These are phyloP conservation scores for Polyploca ridens DNA, from an alignment of 2,888 invertebrate genomes.

Conservation along the genomic window DNA sequence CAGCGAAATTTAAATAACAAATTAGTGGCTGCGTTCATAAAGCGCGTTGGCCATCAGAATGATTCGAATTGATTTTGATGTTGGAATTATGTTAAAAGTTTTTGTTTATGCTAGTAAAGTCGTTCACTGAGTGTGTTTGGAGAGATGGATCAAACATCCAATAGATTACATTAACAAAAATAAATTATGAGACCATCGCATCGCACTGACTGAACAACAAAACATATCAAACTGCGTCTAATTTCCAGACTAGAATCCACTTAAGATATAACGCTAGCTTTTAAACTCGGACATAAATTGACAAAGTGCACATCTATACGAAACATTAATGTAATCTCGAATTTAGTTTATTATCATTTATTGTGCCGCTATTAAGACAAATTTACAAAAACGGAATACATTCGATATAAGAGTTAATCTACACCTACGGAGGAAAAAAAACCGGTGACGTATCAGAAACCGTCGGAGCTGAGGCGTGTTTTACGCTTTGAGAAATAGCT, in stretches of 20 bases:
- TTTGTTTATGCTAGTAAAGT: slow-evolving; percentile 3
- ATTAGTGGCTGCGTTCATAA: slow-evolving; percentile 72
- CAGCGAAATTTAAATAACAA: slow-evolving; percentile 78
- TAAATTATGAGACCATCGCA: background rate
- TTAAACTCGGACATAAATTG: slow-evolving; percentile 17
- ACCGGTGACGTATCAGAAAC: slow-evolving; percentile 60
- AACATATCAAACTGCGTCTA: background rate
- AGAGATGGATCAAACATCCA: slow-evolving; percentile 7
- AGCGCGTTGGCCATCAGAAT: slow-evolving; percentile 66
- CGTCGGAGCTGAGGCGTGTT: slow-evolving; percentile 21
- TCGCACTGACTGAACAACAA: background rate
- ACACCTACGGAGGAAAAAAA: slow-evolving; percentile 58
- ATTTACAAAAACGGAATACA: slow-evolving; percentile 34
- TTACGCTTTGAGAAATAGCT: slow-evolving; percentile 66
- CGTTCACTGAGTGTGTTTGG: slow-evolving; percentile 6
- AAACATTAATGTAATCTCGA: slow-evolving; percentile 42
- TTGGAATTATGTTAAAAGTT: slow-evolving; percentile 52
- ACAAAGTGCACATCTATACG: slow-evolving; percentile 17
- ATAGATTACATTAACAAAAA: background rate
- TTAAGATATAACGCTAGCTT: background rate
- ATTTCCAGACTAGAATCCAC: background rate
- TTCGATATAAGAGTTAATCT: slow-evolving; percentile 54
- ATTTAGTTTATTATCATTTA: slow-evolving; percentile 57
- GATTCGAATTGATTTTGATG: slow-evolving; percentile 70
- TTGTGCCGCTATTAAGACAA: slow-evolving; percentile 58